Evolutionary conservation across 2,888 invertebrate species (phyloP).

Genomic region (Lycaena phlaeas): DNA sequence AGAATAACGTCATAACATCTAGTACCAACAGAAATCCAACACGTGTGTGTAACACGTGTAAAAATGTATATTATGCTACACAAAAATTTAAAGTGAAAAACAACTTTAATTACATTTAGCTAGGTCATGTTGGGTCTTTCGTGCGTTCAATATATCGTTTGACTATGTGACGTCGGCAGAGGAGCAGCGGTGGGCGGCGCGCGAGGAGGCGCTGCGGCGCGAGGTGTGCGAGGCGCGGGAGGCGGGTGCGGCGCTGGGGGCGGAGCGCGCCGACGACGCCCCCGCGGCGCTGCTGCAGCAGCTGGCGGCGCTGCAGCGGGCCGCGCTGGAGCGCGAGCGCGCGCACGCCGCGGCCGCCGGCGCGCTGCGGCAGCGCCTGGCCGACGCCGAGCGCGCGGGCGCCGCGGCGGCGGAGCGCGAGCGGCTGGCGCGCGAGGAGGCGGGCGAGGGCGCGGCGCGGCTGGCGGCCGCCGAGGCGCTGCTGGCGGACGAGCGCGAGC

Average conservation of each 20-base stretch:
- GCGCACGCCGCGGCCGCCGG: constrained; percentile 27
- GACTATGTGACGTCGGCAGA: too few species aligned
- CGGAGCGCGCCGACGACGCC: constrained; percentile 23
- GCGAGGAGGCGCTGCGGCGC: constrained; percentile 43
- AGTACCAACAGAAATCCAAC: too few species aligned
- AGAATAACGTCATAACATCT: too few species aligned
- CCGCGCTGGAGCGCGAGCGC: constrained; percentile 40
- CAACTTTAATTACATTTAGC: too few species aligned
- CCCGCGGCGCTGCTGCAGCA: constrained; percentile 27
- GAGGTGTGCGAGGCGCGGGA: constrained; percentile 41
- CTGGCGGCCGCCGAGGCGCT: constrained; percentile 75
- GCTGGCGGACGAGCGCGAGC: constrained; percentile 20
- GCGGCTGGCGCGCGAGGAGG: constrained; percentile 15
- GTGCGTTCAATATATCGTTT: too few species aligned
- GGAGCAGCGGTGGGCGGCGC: constrained; percentile 52
- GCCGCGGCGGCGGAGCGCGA: constrained; percentile 42
- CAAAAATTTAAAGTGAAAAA: too few species aligned
- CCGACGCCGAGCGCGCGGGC: constrained; percentile 73
- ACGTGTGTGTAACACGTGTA: too few species aligned
- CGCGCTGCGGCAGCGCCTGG: constrained; percentile 23
- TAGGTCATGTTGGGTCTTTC: too few species aligned
- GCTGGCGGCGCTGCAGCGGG: constrained; percentile 28
- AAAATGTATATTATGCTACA: too few species aligned
- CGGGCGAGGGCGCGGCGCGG: constrained; percentile 27
- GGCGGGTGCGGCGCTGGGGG: constrained; percentile 19